These are phyloP conservation scores for Nycticorax nycticorax DNA, from an alignment of 2,113 vertebrate species.

Conservation along the genomic window DNA sequence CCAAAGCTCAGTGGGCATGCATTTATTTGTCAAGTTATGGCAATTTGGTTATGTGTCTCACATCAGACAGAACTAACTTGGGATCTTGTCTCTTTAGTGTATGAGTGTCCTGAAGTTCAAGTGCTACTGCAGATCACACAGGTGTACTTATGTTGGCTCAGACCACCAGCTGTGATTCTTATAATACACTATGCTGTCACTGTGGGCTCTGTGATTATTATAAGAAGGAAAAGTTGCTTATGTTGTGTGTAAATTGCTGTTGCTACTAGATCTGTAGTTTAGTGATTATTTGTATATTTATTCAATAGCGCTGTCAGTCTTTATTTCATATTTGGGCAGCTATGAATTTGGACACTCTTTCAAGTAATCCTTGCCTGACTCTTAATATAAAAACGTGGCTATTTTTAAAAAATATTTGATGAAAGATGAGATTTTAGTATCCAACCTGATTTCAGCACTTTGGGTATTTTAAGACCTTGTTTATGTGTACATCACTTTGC, in stretches of 20 bases:
- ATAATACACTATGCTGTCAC: not conserved
- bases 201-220: not conserved
- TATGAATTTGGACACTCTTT: not conserved
- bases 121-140: not conserved
- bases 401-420: not conserved
- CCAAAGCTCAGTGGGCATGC: fast-evolving
- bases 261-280: not conserved
- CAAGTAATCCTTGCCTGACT: not conserved
- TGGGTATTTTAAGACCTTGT: not conserved
- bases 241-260: not conserved
- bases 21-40: not conserved
- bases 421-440: not conserved
- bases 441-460: not conserved
- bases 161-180: not conserved
- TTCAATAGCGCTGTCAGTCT: not conserved
- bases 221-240: not conserved
- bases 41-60: not conserved
- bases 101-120: not conserved
- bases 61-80: not conserved
- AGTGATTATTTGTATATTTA: not conserved
- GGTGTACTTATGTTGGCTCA: not conserved
- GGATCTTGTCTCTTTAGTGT: not conserved
- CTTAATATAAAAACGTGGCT: not conserved
- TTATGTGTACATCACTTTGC: not conserved
- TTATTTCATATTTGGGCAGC: not conserved